Base-by-base conservation (phyloP, 2,113 vertebrate species). In the Panthera tigris region DNA sequence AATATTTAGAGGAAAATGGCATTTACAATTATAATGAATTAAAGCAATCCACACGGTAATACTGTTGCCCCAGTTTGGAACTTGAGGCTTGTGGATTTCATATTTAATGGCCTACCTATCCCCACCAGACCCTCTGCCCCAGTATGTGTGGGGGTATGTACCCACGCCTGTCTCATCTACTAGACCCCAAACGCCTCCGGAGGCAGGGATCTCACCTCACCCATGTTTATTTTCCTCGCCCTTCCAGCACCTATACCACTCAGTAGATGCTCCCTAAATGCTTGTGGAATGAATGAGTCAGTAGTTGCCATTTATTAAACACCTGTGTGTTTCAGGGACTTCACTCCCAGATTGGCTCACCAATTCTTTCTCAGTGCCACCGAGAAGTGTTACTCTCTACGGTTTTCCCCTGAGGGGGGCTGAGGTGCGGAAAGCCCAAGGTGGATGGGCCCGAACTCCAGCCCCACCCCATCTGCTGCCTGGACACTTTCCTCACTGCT, bases 21-120 rank as follows among this genome's bases (percentile, higher is more conserved):
- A 95, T 97, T 95, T 96, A 69, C 79, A 94, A 95, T 86, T 29
- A 84, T 81, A 93, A 94, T 80, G 86, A 74, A 84, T 48, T 78
- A 71, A 90, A 94, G 18, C 52, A 87, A 85, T 33, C 45, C 31
- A 57, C 23, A 71, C 10, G 21, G 50, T 39, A 50, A 25, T 82
- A 81, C 13, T 66, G 23, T 10, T 66, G 45, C 29, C 74, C 63
- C 83, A 79, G 4, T 63, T 66, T 66, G 45, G 66, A 76, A 73
- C 87, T 36, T 41, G 23, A 79, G n/a, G 29, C 74, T 86, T 81
- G 39, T 55, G 81, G 65, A 81, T 65, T 97, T 88, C 65, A 36
- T 33, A 85, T 15, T 86, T 52, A 85, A 66, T 41, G 14, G n/a
- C 27, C 33, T 50, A 19, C 76, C 29, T 13, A 29, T 71, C 16